A percentile compares a stretch with the other conserved stretches of the same genome.
Conservation (phyloP, 2,888 invertebrate genomes). For the Plagiodera versicolora region DNA sequence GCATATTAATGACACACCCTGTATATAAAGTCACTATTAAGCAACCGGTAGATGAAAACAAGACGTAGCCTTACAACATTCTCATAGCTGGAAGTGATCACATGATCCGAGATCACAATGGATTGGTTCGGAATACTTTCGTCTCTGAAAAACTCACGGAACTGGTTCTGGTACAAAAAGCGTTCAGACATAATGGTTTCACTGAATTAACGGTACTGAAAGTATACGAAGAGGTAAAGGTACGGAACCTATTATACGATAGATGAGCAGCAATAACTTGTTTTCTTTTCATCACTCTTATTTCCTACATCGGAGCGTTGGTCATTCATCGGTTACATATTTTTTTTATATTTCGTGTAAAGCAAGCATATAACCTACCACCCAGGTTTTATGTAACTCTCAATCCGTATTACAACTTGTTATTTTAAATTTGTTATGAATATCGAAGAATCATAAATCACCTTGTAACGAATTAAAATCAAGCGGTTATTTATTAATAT, state of each 20-base stretch:
- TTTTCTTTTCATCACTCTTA: conserved; percentile 24
- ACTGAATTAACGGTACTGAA: conserved; percentile 31
- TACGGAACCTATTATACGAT: too few relatives aligned
- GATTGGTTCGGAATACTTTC: conserved; percentile 7
- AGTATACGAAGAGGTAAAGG: conserved; percentile 11
- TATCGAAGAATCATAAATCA: too few relatives aligned
- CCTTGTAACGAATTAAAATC: too few relatives aligned
- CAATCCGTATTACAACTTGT: too few relatives aligned
- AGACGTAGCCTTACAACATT: not conserved
- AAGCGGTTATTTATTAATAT: too few relatives aligned
- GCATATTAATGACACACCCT: too few relatives aligned
- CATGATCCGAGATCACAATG: not conserved
- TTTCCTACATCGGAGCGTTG: conserved; percentile 23
- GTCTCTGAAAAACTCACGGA: conserved; percentile 15
- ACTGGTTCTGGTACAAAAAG: conserved; percentile 16
- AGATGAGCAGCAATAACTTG: conserved; percentile 19
- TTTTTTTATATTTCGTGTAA: not conserved
- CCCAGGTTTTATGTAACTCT: too few relatives aligned
- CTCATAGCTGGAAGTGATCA: not conserved
- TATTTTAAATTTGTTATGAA: too few relatives aligned
- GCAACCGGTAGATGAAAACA: too few relatives aligned
- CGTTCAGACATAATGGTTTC: conserved; percentile 23
- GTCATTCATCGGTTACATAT: conserved; percentile 25
- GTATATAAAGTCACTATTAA: too few relatives aligned
- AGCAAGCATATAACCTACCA: too few relatives aligned